These are phyloP conservation scores for Geophilus truncorum DNA, from an alignment of 2,888 invertebrate species.

Conservation along the genomic window DNA sequence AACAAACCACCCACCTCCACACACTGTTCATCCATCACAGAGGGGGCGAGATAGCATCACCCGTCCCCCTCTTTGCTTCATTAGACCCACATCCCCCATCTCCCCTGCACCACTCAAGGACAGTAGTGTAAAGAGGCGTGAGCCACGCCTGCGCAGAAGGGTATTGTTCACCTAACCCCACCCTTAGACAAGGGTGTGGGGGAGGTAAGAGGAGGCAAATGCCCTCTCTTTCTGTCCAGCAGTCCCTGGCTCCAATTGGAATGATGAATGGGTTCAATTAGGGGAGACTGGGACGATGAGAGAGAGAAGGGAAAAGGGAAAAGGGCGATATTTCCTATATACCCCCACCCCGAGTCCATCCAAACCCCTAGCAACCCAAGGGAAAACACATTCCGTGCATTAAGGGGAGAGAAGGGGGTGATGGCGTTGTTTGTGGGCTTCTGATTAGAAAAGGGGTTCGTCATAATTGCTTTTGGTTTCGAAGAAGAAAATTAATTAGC, in stretches of 20 bases:
- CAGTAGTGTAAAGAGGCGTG: constrained; percentile 27
- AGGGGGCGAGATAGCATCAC: constrained; percentile 17
- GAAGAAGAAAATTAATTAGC: not conserved
- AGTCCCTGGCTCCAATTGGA: not conserved
- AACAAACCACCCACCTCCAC: constrained; percentile 1
- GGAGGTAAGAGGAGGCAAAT: constrained; percentile 10
- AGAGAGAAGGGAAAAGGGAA: not conserved
- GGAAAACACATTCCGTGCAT: constrained; percentile 19
- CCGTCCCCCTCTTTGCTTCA: not conserved
- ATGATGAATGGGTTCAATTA: constrained; percentile 24
- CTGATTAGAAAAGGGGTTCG: not conserved
- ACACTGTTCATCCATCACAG: constrained; percentile 17
- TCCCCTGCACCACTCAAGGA: constrained; percentile 8
- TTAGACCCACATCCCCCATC: constrained; percentile 14
- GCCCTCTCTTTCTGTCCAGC: constrained; percentile 23
- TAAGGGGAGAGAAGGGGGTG: not conserved
- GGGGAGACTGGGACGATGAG: constrained; percentile 19
- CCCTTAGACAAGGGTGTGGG: constrained; percentile 20
- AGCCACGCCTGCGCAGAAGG: constrained; percentile 25
- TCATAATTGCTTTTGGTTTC: not conserved
- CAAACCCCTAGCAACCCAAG: constrained; percentile 2
- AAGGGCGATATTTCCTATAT: not conserved
- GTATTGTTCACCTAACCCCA: constrained; percentile 27
- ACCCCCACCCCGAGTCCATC: constrained; percentile 7
- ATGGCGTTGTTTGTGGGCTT: not conserved